phyloP scores from a whole-genome alignment of 2,797 vertebrate genomes.

The Chlorospingus semifuscus region DNA sequence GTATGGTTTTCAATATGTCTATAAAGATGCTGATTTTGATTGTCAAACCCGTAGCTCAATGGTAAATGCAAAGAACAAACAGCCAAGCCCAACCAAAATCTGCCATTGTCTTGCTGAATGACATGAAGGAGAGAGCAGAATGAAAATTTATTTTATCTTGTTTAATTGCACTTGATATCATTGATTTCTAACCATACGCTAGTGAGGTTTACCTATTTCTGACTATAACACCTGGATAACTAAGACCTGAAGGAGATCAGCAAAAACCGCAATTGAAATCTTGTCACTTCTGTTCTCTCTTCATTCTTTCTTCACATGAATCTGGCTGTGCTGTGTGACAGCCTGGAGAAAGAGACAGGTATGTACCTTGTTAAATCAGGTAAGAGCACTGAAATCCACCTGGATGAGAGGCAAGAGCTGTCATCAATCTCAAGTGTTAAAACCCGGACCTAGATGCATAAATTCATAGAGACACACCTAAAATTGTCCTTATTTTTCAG shows the following conservation, averaged over 20 bases:
- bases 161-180: neutral
- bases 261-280: neutral
- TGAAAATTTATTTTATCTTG: neutral
- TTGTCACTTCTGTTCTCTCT: neutral
- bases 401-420: neutral
- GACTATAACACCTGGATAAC: neutral
- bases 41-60: neutral
- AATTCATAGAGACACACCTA: neutral
- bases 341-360: neutral
- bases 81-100: neutral
- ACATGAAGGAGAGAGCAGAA: neutral
- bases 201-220: neutral
- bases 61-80: neutral
- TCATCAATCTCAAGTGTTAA: neutral
- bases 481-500: neutral
- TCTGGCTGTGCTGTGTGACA: neutral
- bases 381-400: neutral
- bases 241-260: neutral
- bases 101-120: neutral
- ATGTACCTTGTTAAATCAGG: neutral
- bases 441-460: neutral
- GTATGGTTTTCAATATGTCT: neutral
- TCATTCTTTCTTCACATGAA: neutral
- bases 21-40: neutral
- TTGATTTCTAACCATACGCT: accelerated